phyloP scores from a whole-genome alignment of 2,113 vertebrate genomes.

The Oreocharis arfaki region DNA sequence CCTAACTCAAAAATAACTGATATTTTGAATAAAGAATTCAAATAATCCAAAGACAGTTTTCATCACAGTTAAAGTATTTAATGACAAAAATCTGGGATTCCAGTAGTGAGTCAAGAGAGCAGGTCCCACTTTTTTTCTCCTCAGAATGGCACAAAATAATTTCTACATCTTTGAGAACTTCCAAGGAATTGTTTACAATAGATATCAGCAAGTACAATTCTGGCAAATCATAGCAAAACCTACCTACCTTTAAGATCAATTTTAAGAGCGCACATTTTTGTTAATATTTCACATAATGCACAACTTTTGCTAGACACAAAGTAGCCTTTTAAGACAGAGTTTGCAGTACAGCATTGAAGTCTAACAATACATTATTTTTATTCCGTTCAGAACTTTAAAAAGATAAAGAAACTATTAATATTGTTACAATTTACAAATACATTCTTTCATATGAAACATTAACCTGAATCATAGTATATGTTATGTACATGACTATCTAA shows the following conservation, averaged over 20 bases:
- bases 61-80: conserved; percentile 74
- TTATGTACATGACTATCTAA: conserved; percentile 66
- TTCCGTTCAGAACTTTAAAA: conserved; percentile 72
- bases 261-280: conserved; percentile 51
- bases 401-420: conserved; percentile 66
- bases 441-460: conserved; percentile 77
- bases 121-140: neutral
- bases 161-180: conserved; percentile 63
- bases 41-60: conserved; percentile 54
- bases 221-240: conserved; percentile 56
- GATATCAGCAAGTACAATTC: conserved; percentile 51
- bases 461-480: conserved; percentile 67
- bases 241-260: conserved; percentile 54
- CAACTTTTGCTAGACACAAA: conserved; percentile 70
- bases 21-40: neutral
- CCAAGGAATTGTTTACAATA: conserved; percentile 57
- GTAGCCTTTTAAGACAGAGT: conserved; percentile 63
- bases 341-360: conserved; percentile 63
- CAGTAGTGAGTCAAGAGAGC: conserved; percentile 55
- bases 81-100: conserved; percentile 69
- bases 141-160: conserved; percentile 57
- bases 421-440: conserved; percentile 78
- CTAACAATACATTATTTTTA: conserved; percentile 63
- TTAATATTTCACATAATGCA: conserved; percentile 69
- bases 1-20: neutral